Evolutionary conservation across 2,113 vertebrate genomes (phyloP), one percentile per base, ranked within the genome.

Genomic region (Elachura formosa): DNA sequence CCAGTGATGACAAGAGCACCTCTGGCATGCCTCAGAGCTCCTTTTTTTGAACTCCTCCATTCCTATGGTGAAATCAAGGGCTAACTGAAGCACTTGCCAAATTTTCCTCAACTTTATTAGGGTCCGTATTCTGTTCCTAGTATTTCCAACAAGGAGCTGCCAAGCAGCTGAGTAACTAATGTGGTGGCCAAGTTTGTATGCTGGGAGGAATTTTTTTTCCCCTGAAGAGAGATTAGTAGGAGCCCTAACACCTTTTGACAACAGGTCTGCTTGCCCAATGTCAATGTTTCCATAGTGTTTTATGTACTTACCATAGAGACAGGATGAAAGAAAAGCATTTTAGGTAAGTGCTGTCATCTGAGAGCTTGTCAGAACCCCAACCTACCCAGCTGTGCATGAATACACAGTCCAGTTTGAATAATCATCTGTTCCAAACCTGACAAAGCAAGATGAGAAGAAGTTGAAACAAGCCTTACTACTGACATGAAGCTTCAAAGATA

Each of bases 121-220:
- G 75, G 79, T 62, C 49, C 1, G 0, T 85, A 88, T 83, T 91
- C 75, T 40, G 48, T 40, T 89, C 68, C 75, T 55, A 76, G 36
- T 63, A n/a, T 96, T 96, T 96, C 94, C 92, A 95, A 43, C 11
- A 51, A 40, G 63, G 75, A 86, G 84, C 87, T 94, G 93, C 89
- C 93, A 96, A 94, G 91, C 94, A 96, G 94, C 95, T 96, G 87
- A 95, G 85, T 95, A 97, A 96, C 89, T 55, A 93, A 90, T 2
- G 10, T 6, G 62, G 48, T 23, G 19, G 93, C 94, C 95, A 97
- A 95, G 75, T 94, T 63, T 45, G 46, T 55, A 73, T 1, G 66
- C 34, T 56, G 49, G 45, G 61, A 88, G 34, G 46, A 56, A 62
- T 43, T 34, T 56, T 26, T 19, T 25, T 11, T 16, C 49, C 52